Evolutionary conservation across 2,888 invertebrate species (phyloP).

Genomic region (Apotomis turbidana): DNA sequence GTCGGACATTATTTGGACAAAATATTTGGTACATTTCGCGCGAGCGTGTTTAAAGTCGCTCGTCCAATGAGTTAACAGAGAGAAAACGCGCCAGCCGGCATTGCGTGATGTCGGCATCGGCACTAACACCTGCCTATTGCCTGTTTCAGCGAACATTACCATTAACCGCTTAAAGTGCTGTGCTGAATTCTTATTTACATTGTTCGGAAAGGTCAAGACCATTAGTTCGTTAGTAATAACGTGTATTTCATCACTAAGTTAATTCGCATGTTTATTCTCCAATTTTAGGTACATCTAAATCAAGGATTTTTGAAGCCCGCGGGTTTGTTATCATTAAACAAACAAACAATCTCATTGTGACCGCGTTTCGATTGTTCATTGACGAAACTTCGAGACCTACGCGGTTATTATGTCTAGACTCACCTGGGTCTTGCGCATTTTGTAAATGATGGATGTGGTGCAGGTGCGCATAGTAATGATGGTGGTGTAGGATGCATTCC

Average conservation of each 20-base stretch:
- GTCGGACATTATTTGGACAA: conserved; percentile 62
- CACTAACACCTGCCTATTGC: conserved; percentile 69
- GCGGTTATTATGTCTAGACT: conserved; percentile 46
- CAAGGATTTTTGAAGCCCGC: conserved; percentile 54
- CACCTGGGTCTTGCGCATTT: conserved; percentile 86
- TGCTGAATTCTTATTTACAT: conserved; percentile 60
- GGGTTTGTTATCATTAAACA: conserved; percentile 71
- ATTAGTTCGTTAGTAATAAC: conserved; percentile 20
- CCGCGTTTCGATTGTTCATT: conserved; percentile 61
- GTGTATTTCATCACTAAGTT: conserved; percentile 51
- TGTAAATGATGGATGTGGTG: conserved; percentile 88
- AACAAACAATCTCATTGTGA: conserved; percentile 71
- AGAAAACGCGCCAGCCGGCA: conserved; percentile 68
- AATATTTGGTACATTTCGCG: conserved; percentile 70
- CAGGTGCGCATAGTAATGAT: conserved; percentile 89
- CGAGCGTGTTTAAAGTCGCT: conserved; percentile 68
- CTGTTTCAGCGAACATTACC: conserved; percentile 58
- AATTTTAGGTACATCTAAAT: conserved; percentile 48
- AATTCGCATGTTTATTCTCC: conserved; percentile 50
- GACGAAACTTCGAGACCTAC: conserved; percentile 51
- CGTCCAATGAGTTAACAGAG: conserved; percentile 64
- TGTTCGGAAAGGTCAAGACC: conserved; percentile 72
- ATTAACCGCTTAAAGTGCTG: conserved; percentile 54
- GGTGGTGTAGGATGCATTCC: conserved; percentile 90
- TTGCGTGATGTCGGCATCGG: conserved; percentile 69